These are phyloP conservation scores for Notodromas monacha DNA, from an alignment of 2,888 invertebrate species.

Conservation along the genomic window DNA sequence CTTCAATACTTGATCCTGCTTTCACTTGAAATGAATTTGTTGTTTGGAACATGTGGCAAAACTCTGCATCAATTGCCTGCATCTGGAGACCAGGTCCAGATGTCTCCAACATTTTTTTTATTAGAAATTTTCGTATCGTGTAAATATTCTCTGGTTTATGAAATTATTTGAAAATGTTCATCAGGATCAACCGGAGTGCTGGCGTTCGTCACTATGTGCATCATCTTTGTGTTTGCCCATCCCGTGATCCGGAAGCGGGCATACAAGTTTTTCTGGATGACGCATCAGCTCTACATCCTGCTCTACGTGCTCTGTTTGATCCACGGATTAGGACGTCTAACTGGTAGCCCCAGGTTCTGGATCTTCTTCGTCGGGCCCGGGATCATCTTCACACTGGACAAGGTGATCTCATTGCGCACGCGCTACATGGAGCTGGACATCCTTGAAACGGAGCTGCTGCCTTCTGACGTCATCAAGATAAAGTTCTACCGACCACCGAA, in stretches of 20 bases:
- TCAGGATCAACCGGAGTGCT: constrained; percentile 57
- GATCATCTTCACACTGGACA: constrained; percentile 55
- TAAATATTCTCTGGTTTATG: no score
- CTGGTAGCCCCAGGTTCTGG: constrained; percentile 73
- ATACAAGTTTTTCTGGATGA: constrained; percentile 78
- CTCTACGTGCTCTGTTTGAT: constrained; percentile 54
- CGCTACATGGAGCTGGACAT: constrained; percentile 73
- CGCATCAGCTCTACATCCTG: constrained; percentile 56
- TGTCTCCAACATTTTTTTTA: no score
- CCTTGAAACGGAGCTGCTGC: constrained; percentile 61
- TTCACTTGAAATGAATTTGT: no score
- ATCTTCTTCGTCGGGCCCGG: constrained; percentile 72
- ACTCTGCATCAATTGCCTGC: no score
- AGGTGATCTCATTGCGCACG: constrained; percentile 61
- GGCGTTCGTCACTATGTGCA: constrained; percentile 59
- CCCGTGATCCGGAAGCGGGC: constrained; percentile 66
- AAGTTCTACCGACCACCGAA: constrained; percentile 83
- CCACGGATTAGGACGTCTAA: constrained; percentile 61
- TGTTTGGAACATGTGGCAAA: no score
- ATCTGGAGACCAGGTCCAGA: no score
- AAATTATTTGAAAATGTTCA: no score
- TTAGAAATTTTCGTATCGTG: no score
- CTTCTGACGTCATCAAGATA: constrained; percentile 67
- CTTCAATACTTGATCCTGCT: no score
- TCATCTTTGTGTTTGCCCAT: constrained; percentile 86